phyloP scores from a whole-genome alignment of 2,888 invertebrate species.

The Boloria euphrosyne region DNA sequence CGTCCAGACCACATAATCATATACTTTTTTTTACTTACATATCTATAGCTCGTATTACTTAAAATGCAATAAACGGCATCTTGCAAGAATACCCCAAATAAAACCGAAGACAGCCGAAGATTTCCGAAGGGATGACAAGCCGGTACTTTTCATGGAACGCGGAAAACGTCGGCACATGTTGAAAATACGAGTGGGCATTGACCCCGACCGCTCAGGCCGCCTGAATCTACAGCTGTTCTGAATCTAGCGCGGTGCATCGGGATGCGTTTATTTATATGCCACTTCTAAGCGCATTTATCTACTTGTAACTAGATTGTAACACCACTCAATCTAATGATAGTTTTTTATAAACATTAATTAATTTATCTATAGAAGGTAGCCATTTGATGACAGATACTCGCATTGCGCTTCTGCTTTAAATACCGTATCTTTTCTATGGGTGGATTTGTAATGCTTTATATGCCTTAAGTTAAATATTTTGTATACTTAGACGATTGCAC shows the following conservation, averaged over 20 bases:
- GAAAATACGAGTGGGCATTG: conserved; percentile 80
- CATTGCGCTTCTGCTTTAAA: background rate
- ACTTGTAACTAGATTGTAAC: conserved; percentile 45
- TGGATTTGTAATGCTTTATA: too few relatives aligned
- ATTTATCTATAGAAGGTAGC: conserved; percentile 14
- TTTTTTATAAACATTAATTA: conserved; percentile 26
- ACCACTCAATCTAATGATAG: conserved; percentile 19
- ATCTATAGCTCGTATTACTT: background rate
- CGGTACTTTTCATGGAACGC: conserved; percentile 79
- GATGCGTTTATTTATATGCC: conserved; percentile 62
- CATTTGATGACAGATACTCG: background rate
- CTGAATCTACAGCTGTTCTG: conserved; percentile 76
- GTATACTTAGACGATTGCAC: conserved; percentile 5
- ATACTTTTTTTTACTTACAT: background rate
- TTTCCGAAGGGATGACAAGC: conserved; percentile 72
- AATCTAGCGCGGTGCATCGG: conserved; percentile 70
- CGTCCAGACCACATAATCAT: too few relatives aligned
- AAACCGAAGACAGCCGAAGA: conserved; percentile 58
- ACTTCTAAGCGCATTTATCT: conserved; percentile 45
- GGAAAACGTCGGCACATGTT: conserved; percentile 81
- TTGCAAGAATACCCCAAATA: conserved; percentile 41
- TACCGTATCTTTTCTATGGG: too few relatives aligned
- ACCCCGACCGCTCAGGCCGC: conserved; percentile 71
- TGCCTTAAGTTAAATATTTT: too few relatives aligned
- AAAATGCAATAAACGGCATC: conserved; percentile 9